Base-by-base conservation (phyloP, 1,140 invertebrate species). In the Lutraria rhynchaena region DNA sequence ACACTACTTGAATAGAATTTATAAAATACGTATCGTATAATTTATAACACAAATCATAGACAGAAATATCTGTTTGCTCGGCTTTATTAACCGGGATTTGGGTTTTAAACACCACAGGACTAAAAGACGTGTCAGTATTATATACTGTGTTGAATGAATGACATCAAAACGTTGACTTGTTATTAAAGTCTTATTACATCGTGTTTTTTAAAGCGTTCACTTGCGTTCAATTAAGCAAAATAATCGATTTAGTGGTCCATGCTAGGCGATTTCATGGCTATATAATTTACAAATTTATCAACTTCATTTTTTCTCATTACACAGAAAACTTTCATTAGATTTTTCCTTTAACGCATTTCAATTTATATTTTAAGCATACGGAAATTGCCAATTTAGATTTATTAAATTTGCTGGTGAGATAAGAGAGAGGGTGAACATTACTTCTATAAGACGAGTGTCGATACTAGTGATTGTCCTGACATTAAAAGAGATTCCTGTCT, bases 11-110 rank as follows among this genome's bases (percentile, higher is more conserved):
- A 67, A 67, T 67, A 49, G 63, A 67, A 49, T 19, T 13, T 13
- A 49, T 35, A 55, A 67, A 46, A 67, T 27, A 46, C 49, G 63
- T 67, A 67, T 67, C 44, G 49, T 67, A 67, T 67, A 67, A 67
- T 67, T 67, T 67, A 41, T 46, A 46, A 46, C 44, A 31, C 24
- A 51, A 67, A 67, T 41, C 41, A 67, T 44, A 65, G 22, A 65
- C 5, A 22, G 24, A 65, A 46, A 44, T 49, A 22, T 51, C 4
- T 67, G 49, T 67, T 63, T 49, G 41, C n/a, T 46, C 44, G 24
- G n/a, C 24, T 63, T 67, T 46, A 46, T 67, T 67, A 67, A 67
- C 41, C 17, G 24, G 41, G 41, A 49, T 49, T 67, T 67, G 37
- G 37, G 41, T 24, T 24, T 67, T 46, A 17, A 49, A 67, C 27